Evolutionary conservation across 2,113 vertebrate genomes (phyloP).

Genomic region (Anoura caudifer): DNA sequence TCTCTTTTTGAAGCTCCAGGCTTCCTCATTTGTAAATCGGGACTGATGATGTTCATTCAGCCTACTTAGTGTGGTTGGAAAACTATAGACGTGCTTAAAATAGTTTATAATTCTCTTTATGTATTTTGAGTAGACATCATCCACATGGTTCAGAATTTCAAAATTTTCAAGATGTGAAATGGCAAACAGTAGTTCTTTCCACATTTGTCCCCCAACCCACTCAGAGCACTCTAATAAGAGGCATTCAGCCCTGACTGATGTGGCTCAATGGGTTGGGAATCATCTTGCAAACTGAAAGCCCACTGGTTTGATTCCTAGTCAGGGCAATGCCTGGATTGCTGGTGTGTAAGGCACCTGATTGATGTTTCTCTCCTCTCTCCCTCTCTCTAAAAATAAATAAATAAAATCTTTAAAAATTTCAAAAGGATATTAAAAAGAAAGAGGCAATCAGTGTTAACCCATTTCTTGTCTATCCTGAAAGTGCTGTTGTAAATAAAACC

Average conservation of each 20-base stretch:
- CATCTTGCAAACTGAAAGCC: no score
- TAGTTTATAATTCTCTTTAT: not conserved
- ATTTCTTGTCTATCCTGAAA: not conserved
- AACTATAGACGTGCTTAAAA: not conserved
- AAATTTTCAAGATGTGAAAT: not conserved
- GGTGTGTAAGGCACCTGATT: no score
- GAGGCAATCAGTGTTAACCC: not conserved
- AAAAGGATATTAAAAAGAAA: not conserved
- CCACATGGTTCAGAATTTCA: not conserved
- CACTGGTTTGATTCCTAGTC: no score
- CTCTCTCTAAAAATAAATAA: no score
- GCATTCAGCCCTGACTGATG: no score
- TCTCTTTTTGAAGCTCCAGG: not conserved
- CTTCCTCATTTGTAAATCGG: not conserved
- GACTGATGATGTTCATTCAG: not conserved
- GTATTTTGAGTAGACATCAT: not conserved
- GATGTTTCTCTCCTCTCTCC: no score
- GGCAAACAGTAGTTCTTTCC: not conserved
- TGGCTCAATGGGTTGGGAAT: no score
- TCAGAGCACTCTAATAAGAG: not conserved
- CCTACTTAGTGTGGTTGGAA: not conserved
- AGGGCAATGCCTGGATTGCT: no score
- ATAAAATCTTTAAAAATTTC: no score
- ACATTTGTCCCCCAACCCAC: not conserved
- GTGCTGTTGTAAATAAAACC: not conserved